A percentile compares a stretch with the other conserved stretches of the same genome.
These are phyloP conservation scores for Mellivora capensis DNA, from an alignment of 2,113 vertebrate species.

Conservation along the genomic window DNA sequence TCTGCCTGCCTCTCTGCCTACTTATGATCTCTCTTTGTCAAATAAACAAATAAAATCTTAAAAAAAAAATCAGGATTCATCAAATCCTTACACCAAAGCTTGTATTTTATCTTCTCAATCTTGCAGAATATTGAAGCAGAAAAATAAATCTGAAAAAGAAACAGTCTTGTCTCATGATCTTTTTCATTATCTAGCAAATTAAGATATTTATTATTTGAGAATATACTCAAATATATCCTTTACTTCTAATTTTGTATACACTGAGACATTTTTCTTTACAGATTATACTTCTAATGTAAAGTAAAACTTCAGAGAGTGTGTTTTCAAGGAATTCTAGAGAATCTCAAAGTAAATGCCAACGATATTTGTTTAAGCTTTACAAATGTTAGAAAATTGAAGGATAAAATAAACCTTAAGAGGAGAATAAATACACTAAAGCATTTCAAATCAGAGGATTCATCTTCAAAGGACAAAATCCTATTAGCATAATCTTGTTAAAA, in stretches of 20 bases:
- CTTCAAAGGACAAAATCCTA: background rate
- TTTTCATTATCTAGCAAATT: background rate
- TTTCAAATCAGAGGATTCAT: slow-evolving; percentile 38
- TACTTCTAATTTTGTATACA: slow-evolving; percentile 25
- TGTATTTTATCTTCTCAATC: background rate
- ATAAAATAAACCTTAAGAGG: slow-evolving; percentile 39
- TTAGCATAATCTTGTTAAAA: background rate
- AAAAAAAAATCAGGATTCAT: background rate
- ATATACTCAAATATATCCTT: background rate
- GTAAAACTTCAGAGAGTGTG: slow-evolving; percentile 17
- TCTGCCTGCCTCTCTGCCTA: too few relatives aligned
- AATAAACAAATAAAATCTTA: too few relatives aligned
- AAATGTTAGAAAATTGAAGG: slow-evolving; percentile 36
- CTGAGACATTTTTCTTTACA: background rate
- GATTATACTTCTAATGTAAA: background rate
- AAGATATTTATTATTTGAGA: slow-evolving; percentile 3
- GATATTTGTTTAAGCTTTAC: slow-evolving; percentile 36
- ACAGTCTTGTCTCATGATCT: background rate
- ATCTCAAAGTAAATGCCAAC: slow-evolving; percentile 50
- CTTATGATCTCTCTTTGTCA: too few relatives aligned
- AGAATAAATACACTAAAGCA: slow-evolving; percentile 37
- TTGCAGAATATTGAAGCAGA: background rate
- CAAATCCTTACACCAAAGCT: background rate
- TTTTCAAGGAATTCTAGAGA: slow-evolving; percentile 29
- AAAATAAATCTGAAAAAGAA: background rate